Evolutionary conservation across 1,140 invertebrate genomes (phyloP).

Genomic region (Phymastichus coffea): DNA sequence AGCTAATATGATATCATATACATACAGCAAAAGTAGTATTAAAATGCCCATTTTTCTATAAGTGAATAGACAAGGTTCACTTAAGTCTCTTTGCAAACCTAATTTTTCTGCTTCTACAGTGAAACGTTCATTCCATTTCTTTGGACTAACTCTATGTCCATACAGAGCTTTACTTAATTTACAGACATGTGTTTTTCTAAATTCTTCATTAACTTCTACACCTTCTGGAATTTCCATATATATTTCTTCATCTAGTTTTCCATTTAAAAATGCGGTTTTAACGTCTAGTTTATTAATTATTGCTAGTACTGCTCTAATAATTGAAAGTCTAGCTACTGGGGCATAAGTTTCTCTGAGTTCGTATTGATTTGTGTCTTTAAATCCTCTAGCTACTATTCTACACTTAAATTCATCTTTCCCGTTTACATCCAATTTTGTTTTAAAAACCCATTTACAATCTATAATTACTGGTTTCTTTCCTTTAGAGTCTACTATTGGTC

Average conservation of each 20-base stretch:
- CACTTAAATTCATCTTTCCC: slow-evolving; percentile 3
- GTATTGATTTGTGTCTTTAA: slow-evolving; percentile 4
- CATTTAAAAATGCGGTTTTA: neutral
- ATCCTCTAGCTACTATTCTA: neutral
- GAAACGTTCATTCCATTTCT: neutral
- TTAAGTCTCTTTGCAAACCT: neutral
- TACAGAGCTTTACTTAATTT: neutral
- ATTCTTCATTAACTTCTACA: neutral
- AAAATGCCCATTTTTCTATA: neutral
- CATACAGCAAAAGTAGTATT: neutral
- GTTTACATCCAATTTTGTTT: neutral
- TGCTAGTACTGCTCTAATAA: neutral
- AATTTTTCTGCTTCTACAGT: neutral
- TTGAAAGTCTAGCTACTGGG: neutral
- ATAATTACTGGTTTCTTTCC: neutral
- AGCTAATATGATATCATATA: neutral
- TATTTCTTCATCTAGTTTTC: neutral
- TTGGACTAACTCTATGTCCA: slow-evolving; percentile 3
- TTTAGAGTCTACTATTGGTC: neutral
- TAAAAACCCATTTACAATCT: neutral
- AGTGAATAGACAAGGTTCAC: neutral
- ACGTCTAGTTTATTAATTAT: neutral
- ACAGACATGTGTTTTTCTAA: neutral
- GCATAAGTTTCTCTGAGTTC: neutral
- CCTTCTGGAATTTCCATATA: neutral